Evolutionary conservation across 2,888 invertebrate species (phyloP), one percentile per base, ranked within the genome.

Genomic region (Epinotia bilunana): DNA sequence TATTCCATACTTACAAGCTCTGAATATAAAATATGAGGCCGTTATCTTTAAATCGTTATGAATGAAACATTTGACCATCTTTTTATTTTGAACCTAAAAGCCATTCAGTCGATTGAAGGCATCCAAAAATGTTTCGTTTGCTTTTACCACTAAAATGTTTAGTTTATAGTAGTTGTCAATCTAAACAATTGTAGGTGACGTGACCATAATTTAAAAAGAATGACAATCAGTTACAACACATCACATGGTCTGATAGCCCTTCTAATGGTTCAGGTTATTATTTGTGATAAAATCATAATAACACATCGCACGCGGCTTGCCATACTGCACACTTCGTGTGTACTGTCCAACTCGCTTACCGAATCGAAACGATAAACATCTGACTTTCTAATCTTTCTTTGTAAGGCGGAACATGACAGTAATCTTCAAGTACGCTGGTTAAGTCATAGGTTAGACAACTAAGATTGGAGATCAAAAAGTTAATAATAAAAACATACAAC

Each of bases 381-480:
- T 82, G 80, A 90, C 92, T 93, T 93, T 93, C 92, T 92, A 91
- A 91, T 90, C 85, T 87, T 82, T 81, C 80, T 86, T 84, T 82
- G 80, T 81, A 84, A 80, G 82, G 78, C 79, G 79, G 84, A 83
- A 87, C 86, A 84, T 87, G 87, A 88, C 88, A 87, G 83, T 82
- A 81, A 83, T 82, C 78, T 79, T 79, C 77, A 76, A 83, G 79
- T 81, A 79, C 77, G 80, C 82, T 82, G 62, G 75, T 76, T 78
- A 80, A 80, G 79, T 82, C 81, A 83, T 83, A 80, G 80, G 79
- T 80, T 82, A 77, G 79, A 70, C 80, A 80, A 80, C 81, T 79
- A 81, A 18, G 28, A 64, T 33, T 43, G 43, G 55, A 57, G 20
- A 64, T 73, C 20, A 73, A 67, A 20, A 18, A 61, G 28, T 60